Evolutionary conservation across 92 coral and sea anemone genomes (phyloP), one percentile per base, ranked within the genome.

Genomic region (Paramuricea clavata): DNA sequence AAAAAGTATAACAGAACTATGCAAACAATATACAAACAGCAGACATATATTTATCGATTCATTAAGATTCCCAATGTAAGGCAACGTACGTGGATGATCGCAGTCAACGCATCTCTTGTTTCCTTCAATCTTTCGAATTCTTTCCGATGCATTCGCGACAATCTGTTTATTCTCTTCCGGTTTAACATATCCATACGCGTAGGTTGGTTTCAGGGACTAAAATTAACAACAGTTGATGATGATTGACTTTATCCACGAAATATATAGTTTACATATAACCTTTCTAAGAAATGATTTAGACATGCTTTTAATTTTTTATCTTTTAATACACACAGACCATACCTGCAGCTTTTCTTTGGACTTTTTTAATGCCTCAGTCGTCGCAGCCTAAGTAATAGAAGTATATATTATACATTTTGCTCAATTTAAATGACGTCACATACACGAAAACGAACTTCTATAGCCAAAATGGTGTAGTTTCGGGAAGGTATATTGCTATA

Each of bases 301-400:
- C n/a, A n/a, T n/a, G n/a, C n/a, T n/a, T n/a, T n/a, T n/a, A n/a
- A n/a, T n/a, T n/a, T n/a, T n/a, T n/a, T n/a, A n/a, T n/a, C n/a
- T 39, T 10, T 47, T 9, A 15, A 1, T 47, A 54, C 6, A 13
- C n/a, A n/a, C n/a, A n/a, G n/a, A n/a, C n/a, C n/a, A n/a, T 17
- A 97, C 99, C 95, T 93, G 93, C 64, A 97, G 67, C 33, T 97
- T 97, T 65, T 98, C 98, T 87, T 97, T 97, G n/a, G 99, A 97
- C 78, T 94, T 97, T 81, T 91, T 87, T 15, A 97, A 87, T 0
- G 99, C 99, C 65, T 97, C 98, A 47, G 99, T 92, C 4, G 99
- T 97, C 35, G 99, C 99, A 72, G 95, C 95, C 99, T 97, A 62
- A 10, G 33, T 76, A 59, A 31, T 47, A 59, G 62, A 62, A 26